Evolutionary conservation across 2,888 invertebrate genomes (phyloP).

Genomic region (Abrostola tripartita): DNA sequence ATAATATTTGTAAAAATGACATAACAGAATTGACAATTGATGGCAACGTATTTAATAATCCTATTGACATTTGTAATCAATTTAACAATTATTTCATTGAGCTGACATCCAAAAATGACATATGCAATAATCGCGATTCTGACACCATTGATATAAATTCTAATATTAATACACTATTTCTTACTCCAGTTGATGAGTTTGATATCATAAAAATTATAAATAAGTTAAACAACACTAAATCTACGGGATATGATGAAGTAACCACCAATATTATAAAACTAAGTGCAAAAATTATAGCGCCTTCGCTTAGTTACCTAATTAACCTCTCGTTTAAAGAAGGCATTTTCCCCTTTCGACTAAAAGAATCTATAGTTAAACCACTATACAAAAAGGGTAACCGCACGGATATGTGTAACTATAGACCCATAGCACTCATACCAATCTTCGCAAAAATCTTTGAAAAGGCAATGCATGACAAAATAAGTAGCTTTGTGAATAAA

Average conservation of each 20-base stretch:
- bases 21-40: neutral
- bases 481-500: neutral
- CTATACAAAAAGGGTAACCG: neutral
- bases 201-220: constrained; percentile 2
- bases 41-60: neutral
- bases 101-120: neutral
- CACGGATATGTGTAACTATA: neutral
- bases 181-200: neutral
- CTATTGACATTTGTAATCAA: neutral
- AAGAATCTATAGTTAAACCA: too few species aligned
- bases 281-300: neutral
- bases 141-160: neutral
- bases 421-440: neutral
- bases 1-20: too few species aligned
- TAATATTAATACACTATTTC: constrained; percentile 1
- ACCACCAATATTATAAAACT: neutral
- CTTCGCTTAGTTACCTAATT: neutral
- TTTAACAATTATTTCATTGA: neutral
- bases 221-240: neutral
- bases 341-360: neutral
- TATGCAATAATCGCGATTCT: neutral
- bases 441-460: neutral
- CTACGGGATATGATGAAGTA: neutral
- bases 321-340: constrained; percentile 1
- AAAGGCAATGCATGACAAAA: neutral